These are phyloP conservation scores for Alloscopus bannaensis DNA, from an alignment of 2,888 invertebrate genomes.

Conservation along the genomic window DNA sequence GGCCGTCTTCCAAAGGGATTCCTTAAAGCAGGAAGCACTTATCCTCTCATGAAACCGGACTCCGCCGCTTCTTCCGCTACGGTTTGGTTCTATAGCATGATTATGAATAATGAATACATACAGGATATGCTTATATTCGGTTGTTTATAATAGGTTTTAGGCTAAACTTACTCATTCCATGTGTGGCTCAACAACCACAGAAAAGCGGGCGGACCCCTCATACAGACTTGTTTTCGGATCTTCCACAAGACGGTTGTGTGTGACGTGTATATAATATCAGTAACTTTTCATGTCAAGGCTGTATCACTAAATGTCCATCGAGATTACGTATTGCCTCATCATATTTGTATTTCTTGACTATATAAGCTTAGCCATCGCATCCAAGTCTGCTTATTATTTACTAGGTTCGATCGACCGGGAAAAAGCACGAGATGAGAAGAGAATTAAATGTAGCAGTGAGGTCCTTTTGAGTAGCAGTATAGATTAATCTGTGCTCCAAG, in stretches of 20 bases:
- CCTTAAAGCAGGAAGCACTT: too few species aligned
- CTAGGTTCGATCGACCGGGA: not conserved
- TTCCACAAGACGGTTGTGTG: slow-evolving; percentile 16
- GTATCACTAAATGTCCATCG: not conserved
- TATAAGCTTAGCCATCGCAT: not conserved
- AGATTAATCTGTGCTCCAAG: slow-evolving; percentile 13
- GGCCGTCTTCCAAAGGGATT: too few species aligned
- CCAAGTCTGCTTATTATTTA: not conserved
- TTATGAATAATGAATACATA: too few species aligned
- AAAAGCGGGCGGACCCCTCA: not conserved
- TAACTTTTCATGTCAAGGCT: slow-evolving; percentile 35
- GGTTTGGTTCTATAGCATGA: too few species aligned
- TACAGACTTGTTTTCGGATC: slow-evolving; percentile 1
- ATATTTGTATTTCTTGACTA: slow-evolving; percentile 3
- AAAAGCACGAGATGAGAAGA: not conserved
- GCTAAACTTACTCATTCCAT: not conserved
- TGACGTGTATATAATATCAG: slow-evolving; percentile 18
- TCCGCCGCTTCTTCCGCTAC: too few species aligned
- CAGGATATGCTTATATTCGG: too few species aligned
- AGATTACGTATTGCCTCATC: slow-evolving; percentile 7
- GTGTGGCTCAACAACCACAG: not conserved
- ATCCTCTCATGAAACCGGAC: too few species aligned
- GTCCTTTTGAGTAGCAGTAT: slow-evolving; percentile 1
- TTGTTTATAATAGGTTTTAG: not conserved
- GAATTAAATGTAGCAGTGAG: slow-evolving; percentile 5